Evolutionary conservation across 2,113 vertebrate genomes (phyloP).

Genomic region (Pyrgilauda ruficollis): DNA sequence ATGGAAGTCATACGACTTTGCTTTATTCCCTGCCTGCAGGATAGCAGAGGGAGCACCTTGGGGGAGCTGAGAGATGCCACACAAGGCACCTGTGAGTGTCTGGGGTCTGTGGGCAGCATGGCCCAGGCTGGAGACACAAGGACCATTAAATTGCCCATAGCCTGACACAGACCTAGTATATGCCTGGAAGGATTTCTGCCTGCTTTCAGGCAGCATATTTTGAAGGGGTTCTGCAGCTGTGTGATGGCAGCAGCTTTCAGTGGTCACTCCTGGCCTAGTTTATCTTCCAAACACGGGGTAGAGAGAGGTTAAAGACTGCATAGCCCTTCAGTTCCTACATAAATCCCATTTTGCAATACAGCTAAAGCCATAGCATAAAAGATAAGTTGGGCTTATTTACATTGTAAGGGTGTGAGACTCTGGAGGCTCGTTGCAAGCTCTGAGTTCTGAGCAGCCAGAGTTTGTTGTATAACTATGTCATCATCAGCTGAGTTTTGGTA

Average conservation of each 20-base stretch:
- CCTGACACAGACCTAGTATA: neutral
- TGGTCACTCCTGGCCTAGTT: neutral
- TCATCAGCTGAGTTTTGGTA: conserved; percentile 54
- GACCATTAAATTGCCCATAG: no score
- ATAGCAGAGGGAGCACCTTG: accelerated
- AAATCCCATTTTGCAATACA: neutral
- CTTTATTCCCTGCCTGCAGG: neutral
- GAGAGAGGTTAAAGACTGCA: neutral
- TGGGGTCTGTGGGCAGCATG: neutral
- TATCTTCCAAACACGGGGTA: neutral
- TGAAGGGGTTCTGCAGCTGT: neutral
- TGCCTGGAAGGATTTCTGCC: neutral
- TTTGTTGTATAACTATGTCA: conserved; percentile 36
- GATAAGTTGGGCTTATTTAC: neutral
- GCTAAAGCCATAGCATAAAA: neutral
- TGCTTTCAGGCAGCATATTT: neutral
- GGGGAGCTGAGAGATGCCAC: neutral
- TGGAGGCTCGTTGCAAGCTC: neutral
- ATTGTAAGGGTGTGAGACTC: neutral
- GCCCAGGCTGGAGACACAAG: neutral
- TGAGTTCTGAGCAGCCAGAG: neutral
- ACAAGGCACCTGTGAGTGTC: accelerated
- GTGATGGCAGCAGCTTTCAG: conserved; percentile 11
- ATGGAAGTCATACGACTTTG: neutral
- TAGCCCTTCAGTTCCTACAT: neutral